These are phyloP conservation scores for Oenanthe melanoleuca DNA, from an alignment of 2,113 vertebrate species.

Conservation along the genomic window DNA sequence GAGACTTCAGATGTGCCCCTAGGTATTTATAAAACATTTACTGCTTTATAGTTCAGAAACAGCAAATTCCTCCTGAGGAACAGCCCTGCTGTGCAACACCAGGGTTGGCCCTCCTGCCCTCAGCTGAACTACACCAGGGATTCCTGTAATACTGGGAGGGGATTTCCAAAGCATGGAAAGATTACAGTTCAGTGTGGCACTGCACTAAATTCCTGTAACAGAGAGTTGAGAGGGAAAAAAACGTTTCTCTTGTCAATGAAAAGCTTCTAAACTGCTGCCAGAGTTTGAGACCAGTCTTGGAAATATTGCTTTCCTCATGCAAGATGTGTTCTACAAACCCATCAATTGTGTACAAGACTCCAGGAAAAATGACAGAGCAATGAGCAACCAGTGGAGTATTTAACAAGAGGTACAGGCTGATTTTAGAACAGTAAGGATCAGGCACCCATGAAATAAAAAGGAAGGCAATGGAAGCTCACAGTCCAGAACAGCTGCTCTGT, in stretches of 20 bases:
- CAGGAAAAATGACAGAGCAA: not conserved
- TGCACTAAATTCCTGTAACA: not conserved
- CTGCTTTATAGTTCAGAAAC: not conserved
- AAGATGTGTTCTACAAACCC: rapidly evolving
- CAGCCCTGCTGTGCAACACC: not conserved
- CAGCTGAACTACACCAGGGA: not conserved
- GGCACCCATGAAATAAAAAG: not conserved
- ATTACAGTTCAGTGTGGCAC: not conserved
- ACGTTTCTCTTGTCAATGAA: not conserved
- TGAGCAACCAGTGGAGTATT: not conserved
- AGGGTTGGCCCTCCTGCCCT: not conserved
- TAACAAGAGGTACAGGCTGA: not conserved
- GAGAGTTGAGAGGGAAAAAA: not conserved
- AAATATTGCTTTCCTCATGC: not conserved
- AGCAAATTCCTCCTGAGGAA: not conserved
- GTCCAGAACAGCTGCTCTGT: not conserved
- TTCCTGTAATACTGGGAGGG: not conserved
- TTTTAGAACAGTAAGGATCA: not conserved
- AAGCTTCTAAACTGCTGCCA: not conserved
- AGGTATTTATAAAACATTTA: not conserved
- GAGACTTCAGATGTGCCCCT: not conserved
- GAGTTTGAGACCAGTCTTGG: not conserved
- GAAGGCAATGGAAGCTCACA: not conserved
- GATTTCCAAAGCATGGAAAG: not conserved
- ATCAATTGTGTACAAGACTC: not conserved